Evolutionary conservation across 2,113 vertebrate species (phyloP).

Genomic region (Dryoscopus gambensis): DNA sequence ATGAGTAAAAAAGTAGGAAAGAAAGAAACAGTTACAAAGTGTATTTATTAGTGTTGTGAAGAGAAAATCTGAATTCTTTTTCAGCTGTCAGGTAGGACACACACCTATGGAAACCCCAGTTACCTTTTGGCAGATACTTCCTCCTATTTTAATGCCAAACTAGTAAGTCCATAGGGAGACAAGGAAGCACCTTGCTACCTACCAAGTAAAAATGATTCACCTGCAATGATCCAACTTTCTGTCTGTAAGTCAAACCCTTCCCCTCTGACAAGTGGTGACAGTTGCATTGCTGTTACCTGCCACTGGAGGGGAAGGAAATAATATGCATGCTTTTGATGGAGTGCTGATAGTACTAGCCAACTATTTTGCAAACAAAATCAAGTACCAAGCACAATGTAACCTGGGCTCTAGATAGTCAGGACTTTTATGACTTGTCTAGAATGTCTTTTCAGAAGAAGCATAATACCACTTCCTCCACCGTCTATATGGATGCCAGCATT

Average conservation of each 20-base stretch:
- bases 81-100: neutral
- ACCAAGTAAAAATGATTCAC: neutral
- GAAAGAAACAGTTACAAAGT: neutral
- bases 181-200: neutral
- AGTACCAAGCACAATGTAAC: neutral
- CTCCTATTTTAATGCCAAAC: neutral
- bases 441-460: neutral
- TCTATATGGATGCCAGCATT: neutral
- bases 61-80: neutral
- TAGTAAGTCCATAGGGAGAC: neutral
- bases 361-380: neutral
- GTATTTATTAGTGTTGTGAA: neutral
- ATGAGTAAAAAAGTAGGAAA: neutral
- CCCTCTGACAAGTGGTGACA: neutral
- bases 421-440: neutral
- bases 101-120: neutral
- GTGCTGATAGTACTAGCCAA: neutral
- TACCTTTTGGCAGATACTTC: neutral
- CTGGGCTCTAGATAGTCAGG: neutral
- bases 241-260: neutral
- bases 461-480: neutral
- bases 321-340: neutral
- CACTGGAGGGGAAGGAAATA: fast-evolving
- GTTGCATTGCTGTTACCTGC: neutral
- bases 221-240: neutral